Evolutionary conservation across 1,140 invertebrate genomes (phyloP), one percentile per base, ranked within the genome.

Genomic region (Drosophila pachea): DNA sequence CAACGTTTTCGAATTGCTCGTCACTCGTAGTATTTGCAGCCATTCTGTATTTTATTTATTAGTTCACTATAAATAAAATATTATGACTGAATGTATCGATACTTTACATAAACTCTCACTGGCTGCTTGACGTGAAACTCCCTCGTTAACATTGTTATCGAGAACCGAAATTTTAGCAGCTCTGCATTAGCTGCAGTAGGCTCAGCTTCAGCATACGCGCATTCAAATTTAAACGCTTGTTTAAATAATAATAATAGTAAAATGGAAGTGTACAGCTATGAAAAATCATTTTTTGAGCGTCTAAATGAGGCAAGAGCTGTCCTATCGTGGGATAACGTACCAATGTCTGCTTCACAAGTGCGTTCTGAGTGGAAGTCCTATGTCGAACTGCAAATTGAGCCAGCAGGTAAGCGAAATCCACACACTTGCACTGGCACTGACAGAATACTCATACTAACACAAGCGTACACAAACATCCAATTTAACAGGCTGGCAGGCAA

Each of bases 211-310:
- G 31, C 55, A 50, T 40, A 56, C 36, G 36, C 53, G 16, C 54
- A 60, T 86, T 81, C 47, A 78, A 83, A 83, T 62, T 53, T 50
- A 50, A 78, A 84, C 75, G 77, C 49, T 12, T 40, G 9, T 36
- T 53, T 29, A 22, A 63, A 5, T 4, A 43, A 36, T n/a, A 50
- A 33, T 8, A 33, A 54, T 22, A 14, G 14, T 9, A 14, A 72
- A 71, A 91, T 91, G 91, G 90, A 92, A 74, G 89, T 92, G 38
- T 92, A 90, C 48, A 90, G 89, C 38, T 93, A 92, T 74, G 90
- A 93, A 71, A 93, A 93, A 76, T 91, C 90, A 60, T 88, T 91
- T 16, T 88, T 92, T 68, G 90, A 92, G 64, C 90, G 92, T 43
- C 78, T 92, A 0, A 81, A 88, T 12, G 92, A 93, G 73, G 91